These are phyloP conservation scores for Corydoras maculifer DNA, from an alignment of 2,113 vertebrate genomes.

Conservation along the genomic window DNA sequence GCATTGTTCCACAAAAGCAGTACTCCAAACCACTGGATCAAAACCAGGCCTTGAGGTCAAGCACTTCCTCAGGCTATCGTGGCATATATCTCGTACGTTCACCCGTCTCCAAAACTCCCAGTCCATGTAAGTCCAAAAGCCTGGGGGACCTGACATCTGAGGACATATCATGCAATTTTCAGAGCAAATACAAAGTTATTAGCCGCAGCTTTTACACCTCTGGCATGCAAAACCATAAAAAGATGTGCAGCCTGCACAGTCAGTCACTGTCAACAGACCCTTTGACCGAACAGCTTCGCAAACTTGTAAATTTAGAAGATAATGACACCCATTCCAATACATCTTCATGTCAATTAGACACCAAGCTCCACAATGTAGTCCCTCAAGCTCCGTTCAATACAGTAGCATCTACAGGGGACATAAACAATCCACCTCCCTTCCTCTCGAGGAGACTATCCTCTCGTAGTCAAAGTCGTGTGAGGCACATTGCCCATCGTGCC, in stretches of 20 bases:
- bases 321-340: slow-evolving; percentile 57
- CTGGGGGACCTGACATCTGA: slow-evolving; percentile 94
- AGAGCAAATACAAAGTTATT: slow-evolving; percentile 93
- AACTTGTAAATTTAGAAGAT: slow-evolving; percentile 79
- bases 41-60: no score
- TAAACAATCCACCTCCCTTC: slow-evolving; percentile 65
- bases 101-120: no score
- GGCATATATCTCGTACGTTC: no score
- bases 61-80: no score
- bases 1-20: no score
- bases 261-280: slow-evolving; percentile 68
- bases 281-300: slow-evolving; percentile 83
- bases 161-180: slow-evolving; percentile 92
- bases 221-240: slow-evolving; percentile 63
- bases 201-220: slow-evolving; percentile 85
- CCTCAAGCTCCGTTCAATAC: slow-evolving; percentile 25
- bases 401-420: slow-evolving; percentile 41
- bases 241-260: slow-evolving; percentile 38
- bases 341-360: slow-evolving; percentile 1
- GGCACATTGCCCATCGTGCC: slow-evolving; percentile 90
- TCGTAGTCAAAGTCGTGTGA: slow-evolving; percentile 90
- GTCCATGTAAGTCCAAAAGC: slow-evolving; percentile 87
- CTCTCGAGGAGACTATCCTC: slow-evolving; percentile 86
- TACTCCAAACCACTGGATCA: no score
- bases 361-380: slow-evolving; percentile 25